phyloP scores from a whole-genome alignment of 2,797 vertebrate genomes.

The Sciurus vulgaris region DNA sequence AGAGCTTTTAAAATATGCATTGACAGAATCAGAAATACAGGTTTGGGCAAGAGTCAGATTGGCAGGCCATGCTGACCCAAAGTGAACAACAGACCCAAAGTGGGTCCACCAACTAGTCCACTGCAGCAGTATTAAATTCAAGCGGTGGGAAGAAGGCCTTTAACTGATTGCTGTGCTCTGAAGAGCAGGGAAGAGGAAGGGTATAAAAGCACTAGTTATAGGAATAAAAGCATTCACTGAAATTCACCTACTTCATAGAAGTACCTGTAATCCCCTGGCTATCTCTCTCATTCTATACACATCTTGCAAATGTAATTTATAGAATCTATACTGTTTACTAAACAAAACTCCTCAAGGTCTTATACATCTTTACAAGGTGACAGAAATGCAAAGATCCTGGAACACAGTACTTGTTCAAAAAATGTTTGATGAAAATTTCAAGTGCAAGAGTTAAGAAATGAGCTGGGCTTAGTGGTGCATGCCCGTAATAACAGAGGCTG shows the following conservation, averaged over 20 bases:
- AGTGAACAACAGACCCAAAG: not conserved
- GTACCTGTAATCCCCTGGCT: rapidly evolving
- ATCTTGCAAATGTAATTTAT: not conserved
- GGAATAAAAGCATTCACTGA: not conserved
- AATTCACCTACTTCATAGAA: not conserved
- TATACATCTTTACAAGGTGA: not conserved
- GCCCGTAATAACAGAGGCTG: too few relatives aligned
- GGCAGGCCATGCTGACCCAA: not conserved
- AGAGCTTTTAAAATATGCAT: not conserved
- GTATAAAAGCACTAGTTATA: not conserved
- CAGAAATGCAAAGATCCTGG: not conserved
- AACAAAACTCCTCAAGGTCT: not conserved
- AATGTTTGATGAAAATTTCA: not conserved
- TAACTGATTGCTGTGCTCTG: too few relatives aligned
- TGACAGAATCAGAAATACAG: not conserved
- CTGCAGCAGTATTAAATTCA: not conserved
- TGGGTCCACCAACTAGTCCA: not conserved
- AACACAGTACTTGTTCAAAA: not conserved
- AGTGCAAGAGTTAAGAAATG: not conserved
- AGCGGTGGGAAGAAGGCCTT: not conserved
- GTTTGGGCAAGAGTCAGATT: not conserved
- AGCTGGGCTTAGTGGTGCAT: too few relatives aligned
- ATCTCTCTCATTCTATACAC: not conserved
- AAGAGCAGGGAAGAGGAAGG: not conserved
- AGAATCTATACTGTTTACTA: not conserved